phyloP scores from a whole-genome alignment of 2,113 vertebrate species.

The Chlorocebus sabaeus region DNA sequence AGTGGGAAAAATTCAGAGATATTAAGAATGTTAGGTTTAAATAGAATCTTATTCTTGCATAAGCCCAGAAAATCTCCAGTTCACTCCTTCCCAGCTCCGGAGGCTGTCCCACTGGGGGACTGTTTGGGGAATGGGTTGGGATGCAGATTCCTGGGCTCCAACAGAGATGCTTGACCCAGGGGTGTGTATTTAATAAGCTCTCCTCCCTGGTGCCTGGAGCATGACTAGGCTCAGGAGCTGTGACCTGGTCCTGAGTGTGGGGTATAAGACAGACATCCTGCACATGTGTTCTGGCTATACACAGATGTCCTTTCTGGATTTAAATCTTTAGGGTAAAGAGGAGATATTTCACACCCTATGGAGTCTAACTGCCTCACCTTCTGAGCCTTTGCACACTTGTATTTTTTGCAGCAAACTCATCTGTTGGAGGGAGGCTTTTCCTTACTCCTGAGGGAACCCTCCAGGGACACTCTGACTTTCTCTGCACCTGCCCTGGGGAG shows the following conservation, averaged over 20 bases:
- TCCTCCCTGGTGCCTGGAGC: not conserved
- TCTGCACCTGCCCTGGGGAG: fast-evolving
- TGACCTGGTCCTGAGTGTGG: fast-evolving
- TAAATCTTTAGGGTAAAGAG: not conserved
- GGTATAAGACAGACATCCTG: no score
- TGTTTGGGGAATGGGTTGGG: not conserved
- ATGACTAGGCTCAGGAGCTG: not conserved
- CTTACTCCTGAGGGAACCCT: not conserved
- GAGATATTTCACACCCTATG: fast-evolving
- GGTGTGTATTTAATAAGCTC: no score
- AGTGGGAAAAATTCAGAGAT: not conserved
- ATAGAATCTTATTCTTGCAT: not conserved
- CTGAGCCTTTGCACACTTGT: not conserved
- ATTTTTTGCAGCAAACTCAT: no score
- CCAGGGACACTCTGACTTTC: not conserved
- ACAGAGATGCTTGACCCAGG: fast-evolving
- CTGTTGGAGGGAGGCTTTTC: not conserved
- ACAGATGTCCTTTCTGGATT: fast-evolving
- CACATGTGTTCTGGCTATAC: fast-evolving
- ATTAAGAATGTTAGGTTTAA: not conserved
- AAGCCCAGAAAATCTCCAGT: not conserved
- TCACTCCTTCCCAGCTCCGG: not conserved
- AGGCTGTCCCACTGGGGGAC: not conserved
- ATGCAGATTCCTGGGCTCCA: not conserved
- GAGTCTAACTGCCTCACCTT: no score